A percentile compares a stretch with the other conserved stretches of the same genome.
Evolutionary conservation across 2,888 invertebrate genomes (phyloP).

Genomic region (Microdon myrmicae): DNA sequence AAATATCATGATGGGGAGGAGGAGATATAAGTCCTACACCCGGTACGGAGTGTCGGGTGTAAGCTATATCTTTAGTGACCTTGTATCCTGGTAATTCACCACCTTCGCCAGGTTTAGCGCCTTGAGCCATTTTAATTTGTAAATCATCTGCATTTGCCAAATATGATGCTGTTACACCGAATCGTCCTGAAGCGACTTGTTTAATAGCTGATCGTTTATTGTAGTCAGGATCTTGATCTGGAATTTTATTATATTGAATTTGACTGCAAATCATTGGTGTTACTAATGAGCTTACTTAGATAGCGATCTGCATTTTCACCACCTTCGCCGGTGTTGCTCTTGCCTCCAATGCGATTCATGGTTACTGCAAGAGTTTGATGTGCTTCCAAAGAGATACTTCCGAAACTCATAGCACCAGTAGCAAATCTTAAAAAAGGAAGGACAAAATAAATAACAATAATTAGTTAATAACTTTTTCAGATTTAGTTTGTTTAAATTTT

Average conservation of each 20-base stretch:
- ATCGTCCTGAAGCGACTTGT: conserved; percentile 98
- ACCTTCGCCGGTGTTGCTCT: conserved; percentile 99
- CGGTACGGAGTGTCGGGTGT: conserved; percentile 93
- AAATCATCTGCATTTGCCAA: conserved; percentile 97
- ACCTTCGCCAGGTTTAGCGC: conserved; percentile 99
- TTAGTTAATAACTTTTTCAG: background rate
- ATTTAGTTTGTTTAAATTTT: no score
- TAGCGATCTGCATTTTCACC: conserved; percentile 87
- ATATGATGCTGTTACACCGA: conserved; percentile 98
- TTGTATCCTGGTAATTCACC: conserved; percentile 93
- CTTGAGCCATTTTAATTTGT: conserved; percentile 99
- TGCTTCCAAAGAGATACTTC: conserved; percentile 95
- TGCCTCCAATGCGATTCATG: conserved; percentile 97
- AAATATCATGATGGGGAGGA: conserved; percentile 99
- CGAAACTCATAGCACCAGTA: conserved; percentile 94
- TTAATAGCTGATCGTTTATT: conserved; percentile 95
- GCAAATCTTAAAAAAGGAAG: conserved; percentile 61
- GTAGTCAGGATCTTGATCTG: conserved; percentile 79
- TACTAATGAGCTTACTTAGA: conserved; percentile 65
- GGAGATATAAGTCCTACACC: conserved; percentile 98
- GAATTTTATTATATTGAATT: background rate
- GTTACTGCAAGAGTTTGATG: conserved; percentile 95
- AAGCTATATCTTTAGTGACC: conserved; percentile 94
- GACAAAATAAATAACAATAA: no score
- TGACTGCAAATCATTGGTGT: background rate